These are phyloP conservation scores for Hypolimnas misippus DNA, from an alignment of 2,888 invertebrate genomes.

Conservation along the genomic window DNA sequence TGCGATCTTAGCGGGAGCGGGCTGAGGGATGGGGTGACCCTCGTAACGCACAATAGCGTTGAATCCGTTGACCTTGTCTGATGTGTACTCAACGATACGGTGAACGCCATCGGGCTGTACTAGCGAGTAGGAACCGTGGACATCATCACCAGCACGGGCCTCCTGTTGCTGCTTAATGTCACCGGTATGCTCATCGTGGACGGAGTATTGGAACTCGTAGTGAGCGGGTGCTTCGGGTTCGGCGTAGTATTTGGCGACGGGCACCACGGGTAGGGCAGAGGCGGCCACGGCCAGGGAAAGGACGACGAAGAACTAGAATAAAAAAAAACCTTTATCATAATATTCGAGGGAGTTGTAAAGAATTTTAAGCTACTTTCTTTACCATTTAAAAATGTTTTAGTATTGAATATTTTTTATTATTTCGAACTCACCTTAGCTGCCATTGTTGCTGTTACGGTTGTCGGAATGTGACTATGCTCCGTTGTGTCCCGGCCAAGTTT, in stretches of 20 bases:
- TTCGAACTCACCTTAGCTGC: conserved; percentile 62
- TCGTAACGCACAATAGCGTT: conserved; percentile 76
- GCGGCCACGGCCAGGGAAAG: conserved; percentile 59
- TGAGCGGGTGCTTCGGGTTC: conserved; percentile 68
- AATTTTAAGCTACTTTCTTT: no score
- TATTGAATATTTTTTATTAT: background rate
- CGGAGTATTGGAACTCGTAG: conserved; percentile 75
- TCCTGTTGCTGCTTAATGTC: conserved; percentile 79
- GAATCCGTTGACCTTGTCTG: conserved; percentile 73
- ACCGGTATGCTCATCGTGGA: conserved; percentile 73
- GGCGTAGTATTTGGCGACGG: conserved; percentile 60
- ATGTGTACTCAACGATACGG: conserved; percentile 76
- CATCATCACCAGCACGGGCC: conserved; percentile 68
- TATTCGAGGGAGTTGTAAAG: no score
- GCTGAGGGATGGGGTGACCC: conserved; percentile 33
- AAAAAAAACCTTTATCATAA: background rate
- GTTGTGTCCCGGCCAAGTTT: conserved; percentile 55
- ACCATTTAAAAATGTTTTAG: no score
- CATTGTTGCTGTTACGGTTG: conserved; percentile 65
- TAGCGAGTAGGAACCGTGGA: conserved; percentile 77
- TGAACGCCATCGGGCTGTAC: conserved; percentile 75
- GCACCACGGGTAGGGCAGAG: conserved; percentile 51
- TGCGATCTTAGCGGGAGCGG: conserved; percentile 50
- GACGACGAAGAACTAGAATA: conserved; percentile 50
- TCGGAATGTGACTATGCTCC: conserved; percentile 60